Evolutionary conservation across 2,888 invertebrate genomes (phyloP).

Genomic region (Oithona nana): DNA sequence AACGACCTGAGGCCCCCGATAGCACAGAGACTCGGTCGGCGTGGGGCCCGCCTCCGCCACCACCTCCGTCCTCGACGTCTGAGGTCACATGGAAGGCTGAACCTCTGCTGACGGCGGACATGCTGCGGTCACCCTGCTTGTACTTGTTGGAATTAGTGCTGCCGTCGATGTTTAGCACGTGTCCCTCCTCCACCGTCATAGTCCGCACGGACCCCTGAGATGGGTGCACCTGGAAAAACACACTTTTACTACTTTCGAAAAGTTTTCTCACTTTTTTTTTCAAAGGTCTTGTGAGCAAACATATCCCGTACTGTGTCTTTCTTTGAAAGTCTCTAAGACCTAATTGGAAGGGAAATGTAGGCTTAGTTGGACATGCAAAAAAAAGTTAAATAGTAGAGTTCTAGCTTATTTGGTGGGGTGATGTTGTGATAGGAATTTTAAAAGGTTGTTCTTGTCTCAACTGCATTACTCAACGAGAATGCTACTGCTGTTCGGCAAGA

Average conservation of each 20-base stretch:
- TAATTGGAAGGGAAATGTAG: not conserved
- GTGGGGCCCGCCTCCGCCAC: too few relatives aligned
- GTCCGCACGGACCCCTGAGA: not conserved
- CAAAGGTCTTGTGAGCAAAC: too few relatives aligned
- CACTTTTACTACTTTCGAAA: too few relatives aligned
- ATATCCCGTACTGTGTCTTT: too few relatives aligned
- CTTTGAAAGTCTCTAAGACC: too few relatives aligned
- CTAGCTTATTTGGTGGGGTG: not conserved
- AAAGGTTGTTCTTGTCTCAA: too few relatives aligned
- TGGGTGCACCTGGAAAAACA: not conserved
- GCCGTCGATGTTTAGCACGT: slow-evolving; percentile 7
- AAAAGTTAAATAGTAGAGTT: not conserved
- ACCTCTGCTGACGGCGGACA: not conserved
- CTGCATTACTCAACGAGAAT: too few relatives aligned
- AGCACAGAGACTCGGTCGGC: slow-evolving; percentile 12
- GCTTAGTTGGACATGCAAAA: not conserved
- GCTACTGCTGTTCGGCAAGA: too few relatives aligned
- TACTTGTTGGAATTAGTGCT: not conserved
- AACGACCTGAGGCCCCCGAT: slow-evolving; percentile 1
- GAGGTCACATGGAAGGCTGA: not conserved
- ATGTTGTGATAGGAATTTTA: too few relatives aligned
- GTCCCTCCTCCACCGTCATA: slow-evolving; percentile 8
- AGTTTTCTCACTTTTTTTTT: too few relatives aligned
- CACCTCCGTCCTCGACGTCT: not conserved
- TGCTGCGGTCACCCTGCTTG: not conserved